Base-by-base conservation (phyloP, 2,888 invertebrate genomes). In the Rotaria socialis region DNA sequence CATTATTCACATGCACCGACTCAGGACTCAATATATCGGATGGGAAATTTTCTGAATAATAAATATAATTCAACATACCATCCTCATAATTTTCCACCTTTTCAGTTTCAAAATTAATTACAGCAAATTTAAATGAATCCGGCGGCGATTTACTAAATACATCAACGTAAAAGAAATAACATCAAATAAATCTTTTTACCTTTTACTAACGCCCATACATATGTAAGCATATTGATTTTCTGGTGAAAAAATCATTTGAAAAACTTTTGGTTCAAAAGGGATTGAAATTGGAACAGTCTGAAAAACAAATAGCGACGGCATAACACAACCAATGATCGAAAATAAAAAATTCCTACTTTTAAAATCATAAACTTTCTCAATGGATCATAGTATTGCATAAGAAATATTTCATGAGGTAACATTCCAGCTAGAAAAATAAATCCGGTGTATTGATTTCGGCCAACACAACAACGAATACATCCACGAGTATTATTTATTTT, bases 371-470 rank as follows among this genome's bases (percentile, higher is more conserved):
- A 97, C 90, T 94, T 94, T 90, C 93, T 94, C 88, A 94, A 92
- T 35, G 94, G 94, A 88, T 94, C 94, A 91, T 96, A 96, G 98
- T 98, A 99, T 93, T 99, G 98, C 97, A 97, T 97, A 88, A 99
- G 93, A 91, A 97, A 96, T 88, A 99, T 94, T 7, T 96, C 96
- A 84, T 94, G 94, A 14, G 95, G 94, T 89, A 96, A 94, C n/a
- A 97, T 96, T 19, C 97, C 97, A 91, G 97, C 97, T 88, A 99
- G 93, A 92, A 98, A 99, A 91, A 96, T 96, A 92, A 97, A 97
- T 85, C 97, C 97, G 91, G 97, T 96, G 92, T 97, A 97, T 0
- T 97, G 96, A 92, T 97, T 99, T 74, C 97, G 93, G 0, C 95
- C 96, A 27, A 98, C 96, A 89, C 96, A 96, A 91, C 98, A 27